Evolutionary conservation across 2,113 vertebrate genomes (phyloP).

Genomic region (Sebastes fasciatus): DNA sequence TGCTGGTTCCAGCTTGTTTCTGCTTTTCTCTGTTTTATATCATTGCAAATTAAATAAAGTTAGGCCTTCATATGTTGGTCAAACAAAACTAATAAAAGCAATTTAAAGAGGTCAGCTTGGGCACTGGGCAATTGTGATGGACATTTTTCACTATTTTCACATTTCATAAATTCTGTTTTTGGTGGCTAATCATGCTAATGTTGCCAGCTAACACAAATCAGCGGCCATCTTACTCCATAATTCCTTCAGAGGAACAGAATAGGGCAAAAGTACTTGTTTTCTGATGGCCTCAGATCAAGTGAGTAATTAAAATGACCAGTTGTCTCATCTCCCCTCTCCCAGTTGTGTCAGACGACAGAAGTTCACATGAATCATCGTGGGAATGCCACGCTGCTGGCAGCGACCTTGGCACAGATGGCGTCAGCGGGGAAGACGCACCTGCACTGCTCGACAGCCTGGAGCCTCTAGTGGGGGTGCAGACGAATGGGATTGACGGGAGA

Average conservation of each 20-base stretch:
- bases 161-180: not conserved
- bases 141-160: not conserved
- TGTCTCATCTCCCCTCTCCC: slow-evolving; percentile 79
- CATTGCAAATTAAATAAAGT: not conserved
- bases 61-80: not conserved
- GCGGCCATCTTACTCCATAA: too few relatives aligned
- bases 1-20: not conserved
- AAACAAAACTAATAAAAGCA: not conserved
- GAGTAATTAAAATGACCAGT: slow-evolving; percentile 61
- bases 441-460: slow-evolving; percentile 69
- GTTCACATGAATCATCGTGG: slow-evolving; percentile 75
- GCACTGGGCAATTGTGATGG: not conserved
- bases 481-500: slow-evolving; percentile 79
- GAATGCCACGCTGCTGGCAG: slow-evolving; percentile 75
- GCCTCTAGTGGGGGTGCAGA: slow-evolving; percentile 57
- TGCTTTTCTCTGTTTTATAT: not conserved
- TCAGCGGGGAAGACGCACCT: slow-evolving; percentile 76
- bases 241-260: not conserved
- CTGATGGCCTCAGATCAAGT: slow-evolving; percentile 30
- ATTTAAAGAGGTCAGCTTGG: not conserved
- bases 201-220: slow-evolving; percentile 3
- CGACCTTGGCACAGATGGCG: slow-evolving; percentile 84
- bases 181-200: not conserved
- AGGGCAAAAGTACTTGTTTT: slow-evolving; percentile 31
- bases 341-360: slow-evolving; percentile 82